Evolutionary conservation across 2,888 invertebrate genomes (phyloP), one percentile per base, ranked within the genome.

Genomic region (Rhagium mordax): DNA sequence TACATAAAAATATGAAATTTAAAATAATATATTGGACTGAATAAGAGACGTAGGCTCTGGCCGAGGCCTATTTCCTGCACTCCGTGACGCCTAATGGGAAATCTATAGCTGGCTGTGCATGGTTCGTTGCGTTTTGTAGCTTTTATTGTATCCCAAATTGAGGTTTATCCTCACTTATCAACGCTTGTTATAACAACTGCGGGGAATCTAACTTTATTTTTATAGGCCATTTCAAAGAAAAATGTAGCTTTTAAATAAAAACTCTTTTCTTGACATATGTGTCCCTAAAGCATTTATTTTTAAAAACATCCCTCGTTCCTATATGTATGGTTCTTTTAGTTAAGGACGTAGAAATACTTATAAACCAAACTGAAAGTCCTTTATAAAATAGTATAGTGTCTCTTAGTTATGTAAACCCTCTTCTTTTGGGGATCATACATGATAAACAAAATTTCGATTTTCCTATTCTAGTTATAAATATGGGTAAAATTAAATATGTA

Each of bases 71-170:
- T 81, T 82, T 83, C 81, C 82, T 82, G 79, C 82, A 78, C 66
- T 55, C 81, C 80, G 79, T 78, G 81, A 79, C 74, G 79, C 79
- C 83, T 84, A 84, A 84, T 84, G 84, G 84, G 82, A 84, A 84
- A 84, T 83, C 84, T 83, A 84, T 84, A 83, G 82, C 81, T 77
- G 75, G 75, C 81, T 80, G 80, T 81, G 80, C 78, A 82, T 78
- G 83, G 81, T 78, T 81, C 81, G 81, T 73, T 81, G 81, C 78
- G 79, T 83, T 82, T 82, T 81, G 83, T 82, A 79, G 81, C 82
- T 83, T 81, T 82, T 81, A 83, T 83, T 84, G 81, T 82, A 78
- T 74, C 78, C 78, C 75, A 78, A 81, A 82, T 82, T 80, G 81
- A 74, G 79, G 79, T 74, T 79, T 80, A 81, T 78, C 72, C 66